A percentile compares a stretch with the other conserved stretches of the same genome.
phyloP scores from a whole-genome alignment of 2,113 vertebrate species.

The Alouatta palliata region DNA sequence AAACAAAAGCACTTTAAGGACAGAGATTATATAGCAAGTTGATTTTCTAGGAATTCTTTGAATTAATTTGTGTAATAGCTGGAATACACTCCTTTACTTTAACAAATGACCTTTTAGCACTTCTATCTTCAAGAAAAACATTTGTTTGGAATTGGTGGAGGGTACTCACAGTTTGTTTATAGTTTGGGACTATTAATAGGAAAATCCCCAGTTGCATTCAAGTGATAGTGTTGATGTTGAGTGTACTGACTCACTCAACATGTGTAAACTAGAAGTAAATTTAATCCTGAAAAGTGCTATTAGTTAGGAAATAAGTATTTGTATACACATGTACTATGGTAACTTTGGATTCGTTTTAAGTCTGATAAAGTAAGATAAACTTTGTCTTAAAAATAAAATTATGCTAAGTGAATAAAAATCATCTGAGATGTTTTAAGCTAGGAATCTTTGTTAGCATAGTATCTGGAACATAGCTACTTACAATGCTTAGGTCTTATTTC shows the following conservation, averaged over 20 bases:
- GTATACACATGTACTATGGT: slow-evolving; percentile 52
- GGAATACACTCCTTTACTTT: neutral
- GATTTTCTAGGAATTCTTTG: slow-evolving; percentile 26
- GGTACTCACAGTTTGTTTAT: slow-evolving; percentile 46
- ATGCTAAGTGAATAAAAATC: slow-evolving; percentile 35
- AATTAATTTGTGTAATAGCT: slow-evolving; percentile 32
- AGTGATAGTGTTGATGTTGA: slow-evolving; percentile 22
- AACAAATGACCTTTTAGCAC: slow-evolving; percentile 16
- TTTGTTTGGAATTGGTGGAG: slow-evolving; percentile 42
- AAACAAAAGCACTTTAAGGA: slow-evolving; percentile 38
- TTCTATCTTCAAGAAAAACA: slow-evolving; percentile 43
- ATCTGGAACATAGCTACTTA: slow-evolving; percentile 45
- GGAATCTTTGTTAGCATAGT: slow-evolving; percentile 46
- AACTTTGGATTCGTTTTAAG: slow-evolving; percentile 62
- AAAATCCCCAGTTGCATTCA: slow-evolving; percentile 48
- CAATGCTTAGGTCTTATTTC: slow-evolving; percentile 70
- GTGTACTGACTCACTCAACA: slow-evolving; percentile 20
- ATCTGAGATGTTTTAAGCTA: slow-evolving; percentile 47
- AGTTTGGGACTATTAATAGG: slow-evolving; percentile 29
- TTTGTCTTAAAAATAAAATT: slow-evolving; percentile 61
- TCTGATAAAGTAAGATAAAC: slow-evolving; percentile 58
- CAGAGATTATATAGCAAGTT: slow-evolving; percentile 41
- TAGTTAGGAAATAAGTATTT: slow-evolving; percentile 59
- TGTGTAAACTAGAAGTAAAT: slow-evolving; percentile 55
- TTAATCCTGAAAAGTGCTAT: slow-evolving; percentile 54